These are phyloP conservation scores for Salvelinus namaycush DNA, from an alignment of 2,113 vertebrate genomes.

Conservation along the genomic window DNA sequence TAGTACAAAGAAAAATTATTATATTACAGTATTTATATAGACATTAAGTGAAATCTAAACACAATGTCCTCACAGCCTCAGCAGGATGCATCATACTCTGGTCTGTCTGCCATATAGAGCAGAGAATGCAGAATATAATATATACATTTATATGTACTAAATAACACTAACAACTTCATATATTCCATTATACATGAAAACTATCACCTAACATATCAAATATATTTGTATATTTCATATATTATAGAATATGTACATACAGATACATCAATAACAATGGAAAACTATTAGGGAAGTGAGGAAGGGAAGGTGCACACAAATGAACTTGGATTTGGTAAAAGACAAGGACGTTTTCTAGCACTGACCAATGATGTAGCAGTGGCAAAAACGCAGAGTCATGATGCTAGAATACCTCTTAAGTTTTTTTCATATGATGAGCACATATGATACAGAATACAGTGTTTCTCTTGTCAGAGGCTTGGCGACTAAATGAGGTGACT, in stretches of 20 bases:
- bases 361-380: neutral
- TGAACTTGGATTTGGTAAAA: neutral
- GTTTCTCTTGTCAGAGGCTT: slow-evolving; percentile 4
- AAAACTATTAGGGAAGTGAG: slow-evolving; percentile 3
- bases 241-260: slow-evolving; percentile 18
- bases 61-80: slow-evolving; percentile 70
- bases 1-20: slow-evolving; percentile 74
- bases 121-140: slow-evolving; percentile 53
- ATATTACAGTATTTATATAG: slow-evolving; percentile 82
- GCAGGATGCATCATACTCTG: slow-evolving; percentile 69
- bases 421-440: too few relatives aligned
- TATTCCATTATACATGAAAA: slow-evolving; percentile 11
- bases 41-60: slow-evolving; percentile 76
- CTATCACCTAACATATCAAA: slow-evolving; percentile 7
- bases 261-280: slow-evolving; percentile 9
- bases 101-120: slow-evolving; percentile 66
- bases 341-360: neutral
- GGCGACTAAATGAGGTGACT: neutral
- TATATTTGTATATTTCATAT: slow-evolving; percentile 14
- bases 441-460: slow-evolving; percentile 8
- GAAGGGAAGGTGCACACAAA: neutral
- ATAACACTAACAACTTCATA: slow-evolving; percentile 66
- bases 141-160: slow-evolving; percentile 33
- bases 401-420: neutral
- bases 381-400: neutral